Evolutionary conservation across 2,797 vertebrate species (phyloP), one percentile per base, ranked within the genome.

Genomic region (Gobio occitaniae): DNA sequence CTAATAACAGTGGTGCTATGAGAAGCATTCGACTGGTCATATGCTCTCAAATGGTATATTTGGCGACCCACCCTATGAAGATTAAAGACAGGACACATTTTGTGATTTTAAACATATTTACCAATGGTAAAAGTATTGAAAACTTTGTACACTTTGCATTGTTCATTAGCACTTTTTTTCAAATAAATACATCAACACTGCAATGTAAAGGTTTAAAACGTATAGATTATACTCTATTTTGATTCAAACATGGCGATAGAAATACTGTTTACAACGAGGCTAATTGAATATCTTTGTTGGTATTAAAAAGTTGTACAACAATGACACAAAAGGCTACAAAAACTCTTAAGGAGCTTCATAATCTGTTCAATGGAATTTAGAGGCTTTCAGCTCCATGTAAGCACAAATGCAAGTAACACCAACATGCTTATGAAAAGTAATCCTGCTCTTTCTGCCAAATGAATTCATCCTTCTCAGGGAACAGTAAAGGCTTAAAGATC

Each of bases 371-470:
- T 86, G 78, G 72, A 90, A 91, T 90, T 88, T 83, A 90, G 86
- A 88, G 78, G 87, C 86, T 89, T 88, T 87, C 19, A 36, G 71
- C 84, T 74, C 87, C 87, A 84, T 87, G 88, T 87, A 85, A 86
- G 81, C 86, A 75, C 66, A 83, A 80, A 71, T 85, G 87, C 78
- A 83, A 88, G 86, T 88, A 90, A 90, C 88, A 92, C 92, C 94
- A 90, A 92, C 90, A 83, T 76, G 90, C 86, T 91, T 90, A 90
- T 92, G 89, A 92, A 93, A 92, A 92, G 86, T 91, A 92, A 93
- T 92, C 91, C 86, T 79, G 85, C 88, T 69, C 29, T 90, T 90
- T 92, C 86, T 90, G 88, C 87, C 88, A 84, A 83, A 89, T 85
- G 80, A 88, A 77, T 89, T 89, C 81, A 87, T 80, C 89, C 83